Evolutionary conservation across 1,140 invertebrate genomes (phyloP).

Genomic region (Cydia splendana): DNA sequence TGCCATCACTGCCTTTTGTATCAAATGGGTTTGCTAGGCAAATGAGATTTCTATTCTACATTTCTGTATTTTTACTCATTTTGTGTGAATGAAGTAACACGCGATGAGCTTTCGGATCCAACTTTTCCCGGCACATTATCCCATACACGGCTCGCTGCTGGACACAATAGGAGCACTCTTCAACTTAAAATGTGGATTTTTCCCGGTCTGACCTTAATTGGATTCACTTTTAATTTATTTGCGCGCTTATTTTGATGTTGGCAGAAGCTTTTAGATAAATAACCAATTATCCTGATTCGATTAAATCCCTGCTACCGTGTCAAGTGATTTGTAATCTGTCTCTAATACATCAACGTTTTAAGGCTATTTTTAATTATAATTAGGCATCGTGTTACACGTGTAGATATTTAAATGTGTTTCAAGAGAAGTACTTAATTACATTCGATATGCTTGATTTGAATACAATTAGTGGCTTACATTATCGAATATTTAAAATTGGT

Average conservation of each 20-base stretch:
- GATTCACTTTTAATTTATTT: constrained; percentile 77
- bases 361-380: neutral
- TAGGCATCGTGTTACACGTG: neutral
- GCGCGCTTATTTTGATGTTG: constrained; percentile 65
- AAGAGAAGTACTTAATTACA: neutral
- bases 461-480: too few relatives aligned
- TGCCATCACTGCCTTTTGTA: neutral
- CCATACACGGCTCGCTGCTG: neutral
- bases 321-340: constrained; percentile 47
- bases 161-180: constrained; percentile 45
- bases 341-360: too few relatives aligned
- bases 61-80: constrained; percentile 2
- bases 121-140: constrained; percentile 27
- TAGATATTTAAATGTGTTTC: neutral
- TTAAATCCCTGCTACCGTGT: constrained; percentile 51
- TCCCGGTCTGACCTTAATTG: constrained; percentile 67
- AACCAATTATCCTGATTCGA: constrained; percentile 71
- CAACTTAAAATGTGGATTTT: constrained; percentile 50
- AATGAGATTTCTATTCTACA: neutral
- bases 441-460: too few relatives aligned
- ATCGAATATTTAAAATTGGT: too few relatives aligned
- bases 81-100: neutral
- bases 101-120: constrained; percentile 14
- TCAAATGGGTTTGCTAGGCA: neutral
- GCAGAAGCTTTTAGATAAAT: constrained; percentile 67